Conservation (phyloP, 2,888 invertebrate genomes). For the Ormyrus nitidulus region DNA sequence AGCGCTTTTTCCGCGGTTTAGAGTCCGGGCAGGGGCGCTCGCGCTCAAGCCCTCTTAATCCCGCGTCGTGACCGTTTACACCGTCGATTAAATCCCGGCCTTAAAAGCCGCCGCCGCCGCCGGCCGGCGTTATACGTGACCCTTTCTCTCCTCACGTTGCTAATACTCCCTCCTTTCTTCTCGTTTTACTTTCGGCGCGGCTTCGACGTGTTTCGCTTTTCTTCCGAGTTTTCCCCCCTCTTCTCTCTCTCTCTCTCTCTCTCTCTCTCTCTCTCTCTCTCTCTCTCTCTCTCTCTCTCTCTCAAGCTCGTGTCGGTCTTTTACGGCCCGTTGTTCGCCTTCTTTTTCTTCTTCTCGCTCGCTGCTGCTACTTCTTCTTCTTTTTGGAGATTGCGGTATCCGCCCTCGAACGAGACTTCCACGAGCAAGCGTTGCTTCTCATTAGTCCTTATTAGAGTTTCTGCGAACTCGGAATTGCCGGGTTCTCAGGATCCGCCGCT, state of each 20-base stretch:
- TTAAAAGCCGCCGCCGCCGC: conserved; percentile 60
- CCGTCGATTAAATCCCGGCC: conserved; percentile 69
- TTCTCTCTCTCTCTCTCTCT: background rate
- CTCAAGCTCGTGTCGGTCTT: background rate
- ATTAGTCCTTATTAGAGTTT: conserved; percentile 50
- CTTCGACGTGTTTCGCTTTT: conserved; percentile 48
- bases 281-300: too few relatives aligned
- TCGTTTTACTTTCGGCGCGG: conserved; percentile 36
- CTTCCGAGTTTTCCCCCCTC: background rate
- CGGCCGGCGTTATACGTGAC: conserved; percentile 55
- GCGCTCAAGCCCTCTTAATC: conserved; percentile 60
- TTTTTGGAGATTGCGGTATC: background rate
- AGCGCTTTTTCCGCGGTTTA: conserved; percentile 55
- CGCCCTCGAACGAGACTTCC: conserved; percentile 18
- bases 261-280: background rate
- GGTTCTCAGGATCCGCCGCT: conserved; percentile 6
- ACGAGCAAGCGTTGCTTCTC: conserved; percentile 47
- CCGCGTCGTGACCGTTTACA: conserved; percentile 68
- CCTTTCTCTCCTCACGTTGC: conserved; percentile 57
- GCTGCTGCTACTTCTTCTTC: background rate
- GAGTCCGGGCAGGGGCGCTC: conserved; percentile 15
- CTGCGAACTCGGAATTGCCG: conserved; percentile 1
- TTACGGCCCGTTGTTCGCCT: conserved; percentile 27
- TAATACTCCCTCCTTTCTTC: conserved; percentile 32
- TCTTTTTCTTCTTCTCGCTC: background rate